Evolutionary conservation across 2,888 invertebrate genomes (phyloP), one percentile per base, ranked within the genome.

Genomic region (Arenicola marina): DNA sequence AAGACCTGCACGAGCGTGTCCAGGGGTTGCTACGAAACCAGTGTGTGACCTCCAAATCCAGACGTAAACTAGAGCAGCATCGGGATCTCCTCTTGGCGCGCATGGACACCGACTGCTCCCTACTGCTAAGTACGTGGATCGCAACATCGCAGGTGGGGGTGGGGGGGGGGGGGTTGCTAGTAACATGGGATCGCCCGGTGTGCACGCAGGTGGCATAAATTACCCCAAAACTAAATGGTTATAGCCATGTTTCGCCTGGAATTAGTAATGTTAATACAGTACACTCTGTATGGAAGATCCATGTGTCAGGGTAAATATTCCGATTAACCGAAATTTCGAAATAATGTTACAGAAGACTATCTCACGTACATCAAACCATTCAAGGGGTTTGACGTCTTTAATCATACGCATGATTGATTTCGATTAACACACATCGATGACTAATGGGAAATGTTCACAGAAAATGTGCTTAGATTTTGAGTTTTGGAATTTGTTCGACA

Each of bases 61-160:
- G 69, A 4, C 68, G 79, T 11, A 75, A 75, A 51, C 68, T 72
- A n/a, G 73, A 81, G 56, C 77, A 76, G 32, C 75, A 78, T 48
- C 62, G 78, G 51, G 78, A 81, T 32, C 75, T 78, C 33, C 69
- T 80, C 4, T 64, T 82, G 24, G 81, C 79, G 1, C 68, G 78
- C 34, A 67, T 81, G 15, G 76, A 81, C 44, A 78, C 76, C 31
- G 82, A 82, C 65, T 75, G 79, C 4, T 75, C 78, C 44, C 75
- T 82, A 15, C 38, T 67, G 15, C 21, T 26, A 44, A 21, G 29
- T 32, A 1, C 18, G 11, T 28, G 21, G 11, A 7, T 21, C 11
- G 7, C 7, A 21, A 11, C 7, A n/a, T 11, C 11, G 21, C 24
- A 24, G 11, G 48, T 15, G 7, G 24, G 24, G 32, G 32, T 28